phyloP scores from a whole-genome alignment of 2,113 vertebrate species.

The Thoracochromis brauschi region DNA sequence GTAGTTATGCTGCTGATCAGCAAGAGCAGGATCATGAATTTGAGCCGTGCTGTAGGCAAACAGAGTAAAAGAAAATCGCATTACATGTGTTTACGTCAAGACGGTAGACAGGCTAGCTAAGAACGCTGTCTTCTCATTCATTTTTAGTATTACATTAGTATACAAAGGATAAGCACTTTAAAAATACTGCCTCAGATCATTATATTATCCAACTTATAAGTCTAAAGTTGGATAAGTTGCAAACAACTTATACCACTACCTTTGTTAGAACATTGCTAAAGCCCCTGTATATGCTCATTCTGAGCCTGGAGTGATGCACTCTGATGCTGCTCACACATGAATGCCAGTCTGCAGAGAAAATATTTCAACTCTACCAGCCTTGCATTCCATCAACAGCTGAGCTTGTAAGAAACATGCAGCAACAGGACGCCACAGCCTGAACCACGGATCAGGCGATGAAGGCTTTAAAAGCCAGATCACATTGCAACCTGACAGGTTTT shows the following conservation, averaged over 20 bases:
- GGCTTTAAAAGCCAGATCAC: constrained; percentile 17
- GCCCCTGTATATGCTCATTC: background rate
- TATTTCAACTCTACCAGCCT: background rate
- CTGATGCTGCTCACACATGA: background rate
- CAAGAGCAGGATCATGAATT: background rate
- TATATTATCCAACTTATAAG: background rate
- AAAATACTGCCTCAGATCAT: background rate
- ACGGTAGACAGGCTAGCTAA: background rate
- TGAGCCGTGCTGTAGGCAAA: background rate
- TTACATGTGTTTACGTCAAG: background rate
- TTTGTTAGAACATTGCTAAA: background rate
- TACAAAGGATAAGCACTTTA: background rate
- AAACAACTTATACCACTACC: background rate
- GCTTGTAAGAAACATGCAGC: constrained; percentile 41
- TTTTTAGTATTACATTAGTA: background rate
- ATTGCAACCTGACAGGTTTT: constrained; percentile 31
- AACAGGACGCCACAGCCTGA: constrained; percentile 38
- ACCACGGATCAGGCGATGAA: background rate
- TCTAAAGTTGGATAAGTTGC: background rate
- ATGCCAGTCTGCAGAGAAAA: background rate
- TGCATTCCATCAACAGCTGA: constrained; percentile 61
- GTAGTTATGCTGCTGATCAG: background rate
- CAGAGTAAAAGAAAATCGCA: background rate
- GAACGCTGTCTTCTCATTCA: background rate
- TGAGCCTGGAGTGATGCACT: background rate